A percentile compares a stretch with the other conserved stretches of the same genome.
phyloP scores from a whole-genome alignment of 1,140 invertebrate species.

The Drosophila sechellia region DNA sequence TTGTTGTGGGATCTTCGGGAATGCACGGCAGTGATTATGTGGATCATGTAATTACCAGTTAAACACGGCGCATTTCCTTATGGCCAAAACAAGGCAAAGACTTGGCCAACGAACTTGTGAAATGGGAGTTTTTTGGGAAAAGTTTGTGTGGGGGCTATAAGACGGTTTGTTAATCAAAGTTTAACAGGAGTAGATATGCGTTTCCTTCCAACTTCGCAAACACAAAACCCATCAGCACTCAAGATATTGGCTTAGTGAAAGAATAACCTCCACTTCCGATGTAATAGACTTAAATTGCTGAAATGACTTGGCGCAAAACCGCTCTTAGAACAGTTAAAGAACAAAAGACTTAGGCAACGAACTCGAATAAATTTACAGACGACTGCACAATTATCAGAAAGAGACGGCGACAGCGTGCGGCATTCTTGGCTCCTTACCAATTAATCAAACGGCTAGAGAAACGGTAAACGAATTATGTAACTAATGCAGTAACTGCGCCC shows the following conservation, averaged over 20 bases:
- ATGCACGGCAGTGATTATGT: slow-evolving; percentile 34
- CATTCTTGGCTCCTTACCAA: slow-evolving; percentile 54
- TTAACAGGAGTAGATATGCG: neutral
- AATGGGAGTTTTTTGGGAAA: slow-evolving; percentile 9
- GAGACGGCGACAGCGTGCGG: slow-evolving; percentile 11
- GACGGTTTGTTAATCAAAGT: neutral
- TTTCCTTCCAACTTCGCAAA: too few species aligned
- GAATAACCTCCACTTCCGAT: neutral
- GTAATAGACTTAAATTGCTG: slow-evolving; percentile 5
- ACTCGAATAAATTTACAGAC: slow-evolving; percentile 66
- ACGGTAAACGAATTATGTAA: slow-evolving; percentile 81
- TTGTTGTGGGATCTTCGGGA: slow-evolving; percentile 55
- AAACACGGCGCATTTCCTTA: slow-evolving; percentile 60
- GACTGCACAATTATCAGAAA: slow-evolving; percentile 58
- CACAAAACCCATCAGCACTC: neutral
- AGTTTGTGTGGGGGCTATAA: neutral
- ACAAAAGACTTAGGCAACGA: slow-evolving; percentile 73
- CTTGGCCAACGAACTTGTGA: slow-evolving; percentile 53
- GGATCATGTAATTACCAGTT: slow-evolving; percentile 53
- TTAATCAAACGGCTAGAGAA: slow-evolving; percentile 75
- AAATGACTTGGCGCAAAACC: slow-evolving; percentile 7
- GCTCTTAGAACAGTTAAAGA: slow-evolving; percentile 40
- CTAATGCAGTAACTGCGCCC: slow-evolving; percentile 56
- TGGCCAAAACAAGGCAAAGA: slow-evolving; percentile 54
- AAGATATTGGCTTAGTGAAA: neutral